Percentiles rank a stretch among this genome's conserved stretches.
phyloP scores from a whole-genome alignment of 1,140 invertebrate genomes.

The Zaprionus taronus region DNA sequence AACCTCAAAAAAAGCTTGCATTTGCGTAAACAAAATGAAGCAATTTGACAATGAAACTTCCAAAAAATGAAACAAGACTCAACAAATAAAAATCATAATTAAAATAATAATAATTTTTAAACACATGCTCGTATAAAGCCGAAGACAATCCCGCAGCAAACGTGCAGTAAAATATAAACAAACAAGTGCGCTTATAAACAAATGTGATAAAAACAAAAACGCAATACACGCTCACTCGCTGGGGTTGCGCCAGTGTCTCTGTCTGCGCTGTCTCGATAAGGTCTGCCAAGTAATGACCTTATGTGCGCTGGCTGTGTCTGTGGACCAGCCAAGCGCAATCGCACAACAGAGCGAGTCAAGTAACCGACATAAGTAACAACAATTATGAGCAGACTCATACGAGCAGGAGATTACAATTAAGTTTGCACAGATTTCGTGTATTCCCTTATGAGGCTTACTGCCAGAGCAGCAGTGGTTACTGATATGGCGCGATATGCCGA shows the following conservation, averaged over 20 bases:
- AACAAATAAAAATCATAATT: slow-evolving; percentile 53
- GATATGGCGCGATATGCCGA: slow-evolving; percentile 28
- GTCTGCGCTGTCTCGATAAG: slow-evolving; percentile 48
- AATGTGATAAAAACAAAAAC: slow-evolving; percentile 41
- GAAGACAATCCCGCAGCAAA: slow-evolving; percentile 31
- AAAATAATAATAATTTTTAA: slow-evolving; percentile 69
- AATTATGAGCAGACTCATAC: slow-evolving; percentile 24
- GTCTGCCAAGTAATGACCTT: slow-evolving; percentile 68
- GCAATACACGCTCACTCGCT: neutral
- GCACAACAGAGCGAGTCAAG: slow-evolving; percentile 12
- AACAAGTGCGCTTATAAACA: slow-evolving; percentile 42
- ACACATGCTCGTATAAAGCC: slow-evolving; percentile 31
- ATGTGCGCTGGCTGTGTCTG: slow-evolving; percentile 42
- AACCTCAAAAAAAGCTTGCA: slow-evolving; percentile 3
- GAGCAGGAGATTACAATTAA: slow-evolving; percentile 27
- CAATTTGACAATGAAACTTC: slow-evolving; percentile 72
- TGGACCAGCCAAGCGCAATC: neutral
- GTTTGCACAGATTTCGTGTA: slow-evolving; percentile 18
- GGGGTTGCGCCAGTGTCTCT: neutral
- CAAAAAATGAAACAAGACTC: slow-evolving; percentile 38
- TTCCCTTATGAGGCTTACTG: neutral
- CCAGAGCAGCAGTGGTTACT: slow-evolving; percentile 27
- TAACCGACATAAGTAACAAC: slow-evolving; percentile 8
- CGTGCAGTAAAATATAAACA: slow-evolving; percentile 62
- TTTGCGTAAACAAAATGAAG: slow-evolving; percentile 51